A percentile compares a stretch with the other conserved stretches of the same genome.
Conservation (phyloP, 2,113 vertebrate species). For the Melanostigma gelatinosum region DNA sequence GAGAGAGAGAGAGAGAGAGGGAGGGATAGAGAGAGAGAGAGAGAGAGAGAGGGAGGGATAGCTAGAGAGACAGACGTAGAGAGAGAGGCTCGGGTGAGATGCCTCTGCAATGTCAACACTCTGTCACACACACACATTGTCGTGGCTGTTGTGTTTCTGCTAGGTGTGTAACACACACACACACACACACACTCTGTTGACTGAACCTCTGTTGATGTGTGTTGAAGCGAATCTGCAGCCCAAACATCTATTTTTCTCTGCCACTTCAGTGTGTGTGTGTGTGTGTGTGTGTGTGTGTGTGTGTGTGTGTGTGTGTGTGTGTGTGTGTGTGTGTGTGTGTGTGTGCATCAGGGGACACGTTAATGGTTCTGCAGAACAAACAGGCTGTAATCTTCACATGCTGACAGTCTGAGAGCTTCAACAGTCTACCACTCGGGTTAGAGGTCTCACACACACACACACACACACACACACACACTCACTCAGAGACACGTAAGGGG, state of each 20-base stretch:
- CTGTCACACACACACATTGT: neutral
- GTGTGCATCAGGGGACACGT: no score
- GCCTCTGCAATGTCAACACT: slow-evolving; percentile 37
- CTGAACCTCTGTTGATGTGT: slow-evolving; percentile 21
- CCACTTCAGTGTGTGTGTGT: neutral
- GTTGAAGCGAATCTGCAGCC: slow-evolving; percentile 6
- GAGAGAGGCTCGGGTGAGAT: neutral
- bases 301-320: neutral
- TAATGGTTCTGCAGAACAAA: no score
- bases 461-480: neutral
- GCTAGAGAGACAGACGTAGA: neutral
- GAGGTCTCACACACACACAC: neutral
- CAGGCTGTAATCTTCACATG: no score
- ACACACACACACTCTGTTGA: neutral
- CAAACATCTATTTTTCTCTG: slow-evolving; percentile 41
- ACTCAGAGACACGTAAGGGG: slow-evolving; percentile 8
- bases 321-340: no score
- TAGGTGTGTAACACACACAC: neutral
- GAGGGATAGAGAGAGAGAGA: no score
- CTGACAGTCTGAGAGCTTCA: no score
- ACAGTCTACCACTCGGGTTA: no score
- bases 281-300: neutral
- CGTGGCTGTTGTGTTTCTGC: neutral
- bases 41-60: neutral
- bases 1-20: neutral